A percentile compares a stretch with the other conserved stretches of the same genome.
phyloP scores from a whole-genome alignment of 2,113 vertebrate species.

The Oryctolagus cuniculus region DNA sequence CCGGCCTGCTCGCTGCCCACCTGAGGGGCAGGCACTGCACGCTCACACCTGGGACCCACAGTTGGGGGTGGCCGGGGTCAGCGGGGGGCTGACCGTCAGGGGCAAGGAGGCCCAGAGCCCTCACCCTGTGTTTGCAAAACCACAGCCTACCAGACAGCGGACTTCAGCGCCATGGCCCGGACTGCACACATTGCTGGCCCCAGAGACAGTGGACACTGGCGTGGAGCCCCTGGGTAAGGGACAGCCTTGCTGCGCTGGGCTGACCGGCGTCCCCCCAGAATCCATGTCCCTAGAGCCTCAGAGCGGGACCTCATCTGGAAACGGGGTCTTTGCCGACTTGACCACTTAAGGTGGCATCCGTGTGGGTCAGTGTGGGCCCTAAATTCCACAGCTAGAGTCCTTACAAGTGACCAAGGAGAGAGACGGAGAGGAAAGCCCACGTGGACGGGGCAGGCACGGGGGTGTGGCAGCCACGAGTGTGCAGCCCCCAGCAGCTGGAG shows the following conservation, averaged over 20 bases:
- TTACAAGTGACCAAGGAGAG: neutral
- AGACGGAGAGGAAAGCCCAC: too few relatives aligned
- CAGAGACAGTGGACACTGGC: accelerated
- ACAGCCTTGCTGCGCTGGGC: neutral
- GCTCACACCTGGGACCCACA: accelerated
- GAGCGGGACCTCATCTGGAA: neutral
- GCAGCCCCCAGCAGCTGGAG: too few relatives aligned
- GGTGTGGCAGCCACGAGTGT: neutral
- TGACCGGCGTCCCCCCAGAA: neutral
- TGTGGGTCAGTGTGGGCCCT: neutral
- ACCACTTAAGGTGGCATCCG: neutral
- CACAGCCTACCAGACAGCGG: too few relatives aligned
- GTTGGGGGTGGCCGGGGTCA: too few relatives aligned
- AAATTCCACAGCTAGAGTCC: neutral
- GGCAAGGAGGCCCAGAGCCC: too few relatives aligned
- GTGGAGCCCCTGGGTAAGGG: neutral
- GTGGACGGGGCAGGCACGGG: neutral
- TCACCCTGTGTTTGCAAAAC: too few relatives aligned
- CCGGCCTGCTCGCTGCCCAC: neutral
- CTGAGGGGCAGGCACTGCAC: accelerated
- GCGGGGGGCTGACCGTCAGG: too few relatives aligned
- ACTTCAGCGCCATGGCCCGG: too few relatives aligned
- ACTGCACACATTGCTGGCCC: accelerated
- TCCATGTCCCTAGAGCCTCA: neutral
- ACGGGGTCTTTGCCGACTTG: neutral